Evolutionary conservation across 2,113 vertebrate species (phyloP).

Genomic region (Scomber scombrus): DNA sequence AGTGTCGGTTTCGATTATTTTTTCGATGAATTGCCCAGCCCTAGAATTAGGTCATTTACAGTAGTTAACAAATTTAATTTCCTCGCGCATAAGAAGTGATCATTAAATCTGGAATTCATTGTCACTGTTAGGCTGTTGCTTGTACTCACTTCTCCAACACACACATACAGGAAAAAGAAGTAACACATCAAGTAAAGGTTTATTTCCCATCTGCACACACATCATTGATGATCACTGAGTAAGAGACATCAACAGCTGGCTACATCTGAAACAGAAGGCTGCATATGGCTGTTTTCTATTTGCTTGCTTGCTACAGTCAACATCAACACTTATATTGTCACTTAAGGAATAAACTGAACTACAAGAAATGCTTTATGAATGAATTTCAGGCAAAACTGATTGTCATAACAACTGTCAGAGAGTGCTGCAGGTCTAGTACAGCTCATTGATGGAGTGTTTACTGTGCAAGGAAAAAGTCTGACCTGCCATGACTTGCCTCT

Average conservation of each 20-base stretch:
- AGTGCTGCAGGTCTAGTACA: not conserved
- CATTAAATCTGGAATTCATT: not conserved
- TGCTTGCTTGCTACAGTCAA: constrained; percentile 23
- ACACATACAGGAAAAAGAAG: not conserved
- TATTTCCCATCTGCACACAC: constrained; percentile 21
- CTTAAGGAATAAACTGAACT: not conserved
- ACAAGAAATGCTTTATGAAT: not conserved
- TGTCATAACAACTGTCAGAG: constrained; percentile 1
- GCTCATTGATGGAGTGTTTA: constrained; percentile 3
- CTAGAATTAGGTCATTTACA: not conserved
- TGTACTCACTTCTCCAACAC: not conserved
- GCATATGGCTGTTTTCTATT: constrained; percentile 33
- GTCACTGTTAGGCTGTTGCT: not conserved
- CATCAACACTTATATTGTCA: constrained; percentile 13
- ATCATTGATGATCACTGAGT: constrained; percentile 34
- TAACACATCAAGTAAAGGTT: constrained; percentile 3
- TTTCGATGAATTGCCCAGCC: too few relatives aligned
- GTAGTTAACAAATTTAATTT: constrained; percentile 18
- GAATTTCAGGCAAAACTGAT: constrained; percentile 22
- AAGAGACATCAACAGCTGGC: constrained; percentile 50
- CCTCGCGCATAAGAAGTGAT: not conserved
- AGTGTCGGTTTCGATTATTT: too few relatives aligned
- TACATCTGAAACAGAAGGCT: constrained; percentile 39
- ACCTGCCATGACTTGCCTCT: not conserved
- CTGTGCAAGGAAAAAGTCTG: not conserved